These are phyloP conservation scores for Chrysocyon brachyurus DNA, from an alignment of 2,797 vertebrate genomes.

Conservation along the genomic window DNA sequence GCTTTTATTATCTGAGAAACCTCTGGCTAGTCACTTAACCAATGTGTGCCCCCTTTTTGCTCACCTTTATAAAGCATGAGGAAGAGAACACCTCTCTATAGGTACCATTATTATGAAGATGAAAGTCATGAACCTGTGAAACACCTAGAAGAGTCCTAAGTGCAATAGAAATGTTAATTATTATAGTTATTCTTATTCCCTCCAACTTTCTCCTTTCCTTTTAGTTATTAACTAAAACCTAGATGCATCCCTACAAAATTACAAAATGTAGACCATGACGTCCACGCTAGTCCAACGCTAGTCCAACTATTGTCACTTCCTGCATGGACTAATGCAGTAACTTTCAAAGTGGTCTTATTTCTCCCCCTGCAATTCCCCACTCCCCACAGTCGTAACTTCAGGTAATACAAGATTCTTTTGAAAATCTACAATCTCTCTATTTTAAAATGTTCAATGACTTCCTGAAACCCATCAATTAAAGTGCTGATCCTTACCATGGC, in stretches of 20 bases:
- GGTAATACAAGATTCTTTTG: not conserved
- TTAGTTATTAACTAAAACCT: not conserved
- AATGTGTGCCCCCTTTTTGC: not conserved
- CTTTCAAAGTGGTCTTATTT: not conserved
- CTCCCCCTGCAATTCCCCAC: not conserved
- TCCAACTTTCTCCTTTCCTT: not conserved
- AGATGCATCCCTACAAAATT: not conserved
- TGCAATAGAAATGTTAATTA: not conserved
- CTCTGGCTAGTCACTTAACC: not conserved
- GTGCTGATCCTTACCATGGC: not conserved
- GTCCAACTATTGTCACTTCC: not conserved
- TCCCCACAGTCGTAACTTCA: not conserved
- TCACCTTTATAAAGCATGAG: not conserved
- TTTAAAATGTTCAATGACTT: not conserved
- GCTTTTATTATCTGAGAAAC: not conserved
- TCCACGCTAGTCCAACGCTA: not conserved
- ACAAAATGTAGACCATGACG: not conserved
- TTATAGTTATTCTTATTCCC: not conserved
- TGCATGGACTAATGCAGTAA: not conserved
- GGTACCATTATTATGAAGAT: not conserved
- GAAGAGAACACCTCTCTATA: not conserved
- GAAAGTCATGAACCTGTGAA: not conserved
- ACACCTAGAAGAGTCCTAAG: not conserved
- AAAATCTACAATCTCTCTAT: not conserved
- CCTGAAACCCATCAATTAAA: not conserved